Evolutionary conservation across 2,888 invertebrate species (phyloP).

Genomic region (Eupithecia pulchellata): DNA sequence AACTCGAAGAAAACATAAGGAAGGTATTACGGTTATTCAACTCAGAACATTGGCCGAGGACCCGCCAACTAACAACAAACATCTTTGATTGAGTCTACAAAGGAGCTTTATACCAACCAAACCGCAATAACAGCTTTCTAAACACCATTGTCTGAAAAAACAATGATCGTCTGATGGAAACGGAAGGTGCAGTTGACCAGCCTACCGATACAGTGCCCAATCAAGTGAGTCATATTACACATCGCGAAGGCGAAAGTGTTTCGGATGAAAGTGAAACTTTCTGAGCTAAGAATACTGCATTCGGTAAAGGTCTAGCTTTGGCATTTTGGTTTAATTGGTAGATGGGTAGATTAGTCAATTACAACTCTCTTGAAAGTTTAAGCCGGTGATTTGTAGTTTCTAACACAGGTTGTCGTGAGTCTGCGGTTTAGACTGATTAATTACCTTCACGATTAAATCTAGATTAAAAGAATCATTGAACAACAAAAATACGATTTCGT

Average conservation of each 20-base stretch:
- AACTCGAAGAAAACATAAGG: not conserved
- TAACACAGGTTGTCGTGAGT: not conserved
- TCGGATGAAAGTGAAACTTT: slow-evolving; percentile 69
- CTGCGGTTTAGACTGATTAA: slow-evolving; percentile 1
- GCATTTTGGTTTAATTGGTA: slow-evolving; percentile 42
- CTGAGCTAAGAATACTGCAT: slow-evolving; percentile 42
- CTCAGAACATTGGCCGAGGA: not conserved
- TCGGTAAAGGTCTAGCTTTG: slow-evolving; percentile 59
- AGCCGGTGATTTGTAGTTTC: slow-evolving; percentile 5
- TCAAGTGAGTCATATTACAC: slow-evolving; percentile 67
- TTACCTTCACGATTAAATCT: not conserved
- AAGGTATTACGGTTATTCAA: not conserved
- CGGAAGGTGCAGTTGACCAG: slow-evolving; percentile 41
- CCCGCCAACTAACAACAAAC: slow-evolving; percentile 4
- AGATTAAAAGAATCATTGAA: not conserved
- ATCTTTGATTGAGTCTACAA: slow-evolving; percentile 23
- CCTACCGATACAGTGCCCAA: slow-evolving; percentile 49
- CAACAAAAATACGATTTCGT: not conserved
- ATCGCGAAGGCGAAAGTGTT: slow-evolving; percentile 74
- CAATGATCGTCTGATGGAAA: slow-evolving; percentile 42
- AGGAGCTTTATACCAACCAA: slow-evolving; percentile 25
- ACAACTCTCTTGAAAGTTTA: slow-evolving; percentile 21
- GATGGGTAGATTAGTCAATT: slow-evolving; percentile 31
- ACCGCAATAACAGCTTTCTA: slow-evolving; percentile 37
- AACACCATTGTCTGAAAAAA: slow-evolving; percentile 37